Evolutionary conservation across 2,797 vertebrate species (phyloP), one percentile per base, ranked within the genome.

Genomic region (Pseudomugil gertrudae): DNA sequence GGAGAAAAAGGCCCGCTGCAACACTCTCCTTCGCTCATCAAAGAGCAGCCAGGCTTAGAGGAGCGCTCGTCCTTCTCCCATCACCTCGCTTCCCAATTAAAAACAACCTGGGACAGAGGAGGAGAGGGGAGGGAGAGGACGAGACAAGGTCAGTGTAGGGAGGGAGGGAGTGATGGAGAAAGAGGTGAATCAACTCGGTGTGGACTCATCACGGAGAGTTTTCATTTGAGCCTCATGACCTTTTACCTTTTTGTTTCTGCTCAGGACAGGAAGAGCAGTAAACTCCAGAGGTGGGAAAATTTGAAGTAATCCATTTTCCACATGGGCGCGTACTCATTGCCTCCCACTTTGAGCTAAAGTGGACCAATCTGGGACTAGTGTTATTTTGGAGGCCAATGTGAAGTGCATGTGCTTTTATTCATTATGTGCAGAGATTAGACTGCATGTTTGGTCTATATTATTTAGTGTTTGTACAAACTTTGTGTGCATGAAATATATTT

Each of bases 21-120:
- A 69, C 74, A 69, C 81, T 72, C 79, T 36, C 70, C 63, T 64
- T 78, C 74, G 57, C 65, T 82, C 73, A 86, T 90, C 90, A 93
- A 93, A 93, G 87, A 79, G 80, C 82, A 84, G 75, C 79, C 74
- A 75, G 78, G 86, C 87, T 90, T 89, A 79, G 80, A 88, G 85
- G 69, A 84, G 73, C 58, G 56, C 71, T 70, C 64, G 75, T 86
- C 85, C 86, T 85, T 85, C 88, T 70, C 53, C 76, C 69, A 47
- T 74, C 71, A 70, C 56, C 65, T 64, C 68, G 57, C 14, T 57
- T 72, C 76, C 78, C 87, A 91, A 90, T 92, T 92, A 92, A 92
- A 89, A 90, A 38, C 74, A 84, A 83, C 83, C 78, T 79, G 74
- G 80, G 76, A 84, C 66, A 33, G 80, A 78, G 71, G 61, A 36